These are phyloP conservation scores for Oophaga sylvatica DNA, from an alignment of 2,797 vertebrate species.

Conservation along the genomic window DNA sequence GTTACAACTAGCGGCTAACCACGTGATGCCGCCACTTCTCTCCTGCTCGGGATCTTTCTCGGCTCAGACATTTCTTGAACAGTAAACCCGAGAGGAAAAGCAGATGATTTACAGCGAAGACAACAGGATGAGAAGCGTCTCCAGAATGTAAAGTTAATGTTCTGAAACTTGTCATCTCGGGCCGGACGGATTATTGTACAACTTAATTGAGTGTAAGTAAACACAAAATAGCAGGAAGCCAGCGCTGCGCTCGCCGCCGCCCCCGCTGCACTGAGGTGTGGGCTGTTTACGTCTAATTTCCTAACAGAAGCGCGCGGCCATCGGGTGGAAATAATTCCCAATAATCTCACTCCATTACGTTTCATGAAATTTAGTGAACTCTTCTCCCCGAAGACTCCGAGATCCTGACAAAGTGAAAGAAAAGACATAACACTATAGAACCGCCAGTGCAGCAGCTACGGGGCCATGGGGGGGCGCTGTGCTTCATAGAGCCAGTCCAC, in stretches of 20 bases:
- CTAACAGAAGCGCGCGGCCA: slow-evolving; percentile 73
- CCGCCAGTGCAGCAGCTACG: not conserved
- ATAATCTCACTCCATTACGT: slow-evolving; percentile 80
- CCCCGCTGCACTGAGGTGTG: slow-evolving; percentile 71
- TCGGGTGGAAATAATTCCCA: slow-evolving; percentile 79
- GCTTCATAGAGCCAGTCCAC: no score
- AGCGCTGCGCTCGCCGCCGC: slow-evolving; percentile 66
- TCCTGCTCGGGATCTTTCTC: not conserved
- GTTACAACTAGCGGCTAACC: not conserved
- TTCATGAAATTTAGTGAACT: slow-evolving; percentile 74
- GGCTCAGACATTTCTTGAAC: not conserved
- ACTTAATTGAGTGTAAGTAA: slow-evolving; percentile 80
- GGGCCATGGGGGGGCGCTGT: not conserved
- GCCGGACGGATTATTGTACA: slow-evolving; percentile 74
- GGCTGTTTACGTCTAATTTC: slow-evolving; percentile 77
- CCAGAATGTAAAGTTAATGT: slow-evolving; percentile 71
- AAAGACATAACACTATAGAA: not conserved
- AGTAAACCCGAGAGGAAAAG: not conserved
- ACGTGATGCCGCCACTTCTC: not conserved
- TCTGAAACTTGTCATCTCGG: slow-evolving; percentile 76
- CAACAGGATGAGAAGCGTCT: not conserved
- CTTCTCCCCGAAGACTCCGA: slow-evolving; percentile 46
- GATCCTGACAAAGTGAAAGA: not conserved
- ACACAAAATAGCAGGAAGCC: slow-evolving; percentile 72
- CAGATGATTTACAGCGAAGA: slow-evolving; percentile 12